phyloP scores from a whole-genome alignment of 2,797 vertebrate species.

The Tiaroga cobitis region DNA sequence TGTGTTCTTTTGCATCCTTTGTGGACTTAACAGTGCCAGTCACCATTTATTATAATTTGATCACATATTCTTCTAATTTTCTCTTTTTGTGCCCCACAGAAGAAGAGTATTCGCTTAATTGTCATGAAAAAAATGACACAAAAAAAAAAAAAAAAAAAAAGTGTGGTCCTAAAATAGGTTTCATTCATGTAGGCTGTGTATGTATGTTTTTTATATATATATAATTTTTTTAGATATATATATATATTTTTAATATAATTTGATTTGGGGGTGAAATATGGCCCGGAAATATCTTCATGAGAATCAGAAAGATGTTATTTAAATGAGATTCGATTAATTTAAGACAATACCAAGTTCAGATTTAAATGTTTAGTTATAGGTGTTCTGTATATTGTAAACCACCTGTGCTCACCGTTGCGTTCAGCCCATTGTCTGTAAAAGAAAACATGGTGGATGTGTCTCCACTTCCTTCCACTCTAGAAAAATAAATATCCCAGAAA shows the following conservation, averaged over 20 bases:
- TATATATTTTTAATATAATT: background rate
- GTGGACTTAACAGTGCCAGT: background rate
- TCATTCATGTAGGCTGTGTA: no score
- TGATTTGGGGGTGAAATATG: background rate
- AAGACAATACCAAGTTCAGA: background rate
- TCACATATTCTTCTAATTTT: background rate
- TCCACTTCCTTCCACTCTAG: background rate
- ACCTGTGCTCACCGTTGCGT: background rate
- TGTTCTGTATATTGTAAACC: background rate
- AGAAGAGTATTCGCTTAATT: background rate
- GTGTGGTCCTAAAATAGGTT: background rate
- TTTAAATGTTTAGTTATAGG: background rate
- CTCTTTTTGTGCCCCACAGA: background rate
- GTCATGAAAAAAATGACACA: no score
- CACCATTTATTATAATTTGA: background rate
- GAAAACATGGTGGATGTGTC: background rate
- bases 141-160: no score
- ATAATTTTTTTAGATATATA: no score
- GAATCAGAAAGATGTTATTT: background rate
- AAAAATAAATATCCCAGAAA: background rate
- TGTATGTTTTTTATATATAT: background rate
- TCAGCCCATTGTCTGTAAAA: background rate
- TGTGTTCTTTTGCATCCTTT: background rate
- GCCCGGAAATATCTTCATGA: background rate
- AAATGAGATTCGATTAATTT: background rate